A percentile compares a stretch with the other conserved stretches of the same genome.
phyloP scores from a whole-genome alignment of 2,797 vertebrate genomes.

The Ambastaia sidthimunki region DNA sequence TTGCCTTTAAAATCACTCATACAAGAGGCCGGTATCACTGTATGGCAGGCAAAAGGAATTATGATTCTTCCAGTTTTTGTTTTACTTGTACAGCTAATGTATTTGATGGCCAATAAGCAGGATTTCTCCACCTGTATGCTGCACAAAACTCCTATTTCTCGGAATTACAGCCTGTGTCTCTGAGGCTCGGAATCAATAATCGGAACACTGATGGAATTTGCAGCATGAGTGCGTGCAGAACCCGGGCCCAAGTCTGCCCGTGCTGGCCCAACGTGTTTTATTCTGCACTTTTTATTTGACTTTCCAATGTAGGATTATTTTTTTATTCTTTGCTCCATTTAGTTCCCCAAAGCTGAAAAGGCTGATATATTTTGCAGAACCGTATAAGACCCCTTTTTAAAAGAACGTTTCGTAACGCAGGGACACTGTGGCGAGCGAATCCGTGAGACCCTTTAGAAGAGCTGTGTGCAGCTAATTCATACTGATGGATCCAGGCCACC shows the following conservation, averaged over 20 bases:
- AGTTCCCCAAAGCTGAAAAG: constrained; percentile 73
- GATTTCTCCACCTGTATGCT: constrained; percentile 22
- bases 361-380: constrained; percentile 79
- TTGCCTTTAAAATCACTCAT: not conserved
- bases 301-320: constrained; percentile 74
- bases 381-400: constrained; percentile 76
- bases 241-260: constrained; percentile 62
- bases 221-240: constrained; percentile 71
- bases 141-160: constrained; percentile 60
- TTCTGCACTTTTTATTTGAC: constrained; percentile 70
- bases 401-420: constrained; percentile 76
- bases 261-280: constrained; percentile 58
- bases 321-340: constrained; percentile 64
- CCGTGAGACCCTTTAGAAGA: constrained; percentile 74
- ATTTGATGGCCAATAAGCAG: constrained; percentile 1
- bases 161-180: constrained; percentile 74
- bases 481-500: constrained; percentile 80
- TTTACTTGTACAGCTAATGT: not conserved
- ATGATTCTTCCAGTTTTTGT: not conserved
- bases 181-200: constrained; percentile 78
- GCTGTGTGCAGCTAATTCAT: constrained; percentile 80
- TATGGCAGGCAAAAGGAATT: not conserved
- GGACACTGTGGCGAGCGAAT: constrained; percentile 76
- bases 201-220: constrained; percentile 77
- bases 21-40: not conserved